Conservation (phyloP, 2,888 invertebrate species). For the Ophioninae sp. region DNA sequence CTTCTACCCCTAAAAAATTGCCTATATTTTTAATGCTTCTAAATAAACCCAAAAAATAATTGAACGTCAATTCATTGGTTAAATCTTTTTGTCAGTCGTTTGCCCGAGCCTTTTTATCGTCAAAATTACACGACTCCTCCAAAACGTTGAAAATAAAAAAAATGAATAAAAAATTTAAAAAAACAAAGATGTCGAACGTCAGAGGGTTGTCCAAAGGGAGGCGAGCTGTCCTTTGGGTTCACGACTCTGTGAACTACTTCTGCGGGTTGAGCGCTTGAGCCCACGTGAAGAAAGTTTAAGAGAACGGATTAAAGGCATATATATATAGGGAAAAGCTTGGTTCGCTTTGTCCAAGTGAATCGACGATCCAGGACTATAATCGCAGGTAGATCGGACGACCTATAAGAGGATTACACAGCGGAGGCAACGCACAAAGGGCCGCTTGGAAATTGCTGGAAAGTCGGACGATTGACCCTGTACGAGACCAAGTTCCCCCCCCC, state of each 20-base stretch:
- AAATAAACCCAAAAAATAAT: too few relatives aligned
- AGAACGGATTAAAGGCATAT: constrained; percentile 17
- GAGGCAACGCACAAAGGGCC: constrained; percentile 44
- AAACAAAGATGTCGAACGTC: too few relatives aligned
- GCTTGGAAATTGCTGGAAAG: constrained; percentile 50
- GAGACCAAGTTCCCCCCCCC: too few relatives aligned
- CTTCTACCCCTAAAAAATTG: too few relatives aligned
- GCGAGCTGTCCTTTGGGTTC: constrained; percentile 38
- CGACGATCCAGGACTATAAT: constrained; percentile 54
- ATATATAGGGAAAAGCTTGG: constrained; percentile 25
- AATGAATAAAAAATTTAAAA: too few relatives aligned
- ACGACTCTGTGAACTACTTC: constrained; percentile 30
- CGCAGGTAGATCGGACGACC: constrained; percentile 58
- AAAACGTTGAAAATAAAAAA: too few relatives aligned
- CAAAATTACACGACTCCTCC: too few relatives aligned
- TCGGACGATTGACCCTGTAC: constrained; percentile 15
- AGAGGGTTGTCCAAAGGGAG: too few relatives aligned
- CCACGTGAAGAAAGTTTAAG: constrained; percentile 22
- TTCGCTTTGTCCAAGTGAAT: constrained; percentile 48
- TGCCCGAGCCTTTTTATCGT: too few relatives aligned
- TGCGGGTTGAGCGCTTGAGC: constrained; percentile 14
- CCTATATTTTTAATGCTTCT: too few relatives aligned
- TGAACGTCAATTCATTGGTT: too few relatives aligned
- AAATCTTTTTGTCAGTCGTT: too few relatives aligned
- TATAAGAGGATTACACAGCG: constrained; percentile 61